Percentiles rank a stretch among this genome's conserved stretches.
Evolutionary conservation across 1,140 invertebrate species (phyloP).

Genomic region (Sitobion miscanthi): DNA sequence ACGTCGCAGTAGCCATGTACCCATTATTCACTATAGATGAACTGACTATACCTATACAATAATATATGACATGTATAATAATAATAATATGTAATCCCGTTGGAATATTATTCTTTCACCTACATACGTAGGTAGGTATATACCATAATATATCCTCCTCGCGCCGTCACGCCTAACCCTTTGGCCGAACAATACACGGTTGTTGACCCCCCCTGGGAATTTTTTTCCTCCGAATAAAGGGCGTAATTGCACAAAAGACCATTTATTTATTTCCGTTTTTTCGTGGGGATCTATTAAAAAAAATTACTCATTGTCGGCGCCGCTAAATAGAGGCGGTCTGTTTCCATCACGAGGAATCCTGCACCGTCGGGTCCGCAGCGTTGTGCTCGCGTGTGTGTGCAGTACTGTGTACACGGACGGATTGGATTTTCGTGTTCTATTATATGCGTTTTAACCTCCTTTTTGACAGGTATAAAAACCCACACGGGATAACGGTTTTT

Average conservation of each 20-base stretch:
- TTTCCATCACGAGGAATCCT: conserved; percentile 44
- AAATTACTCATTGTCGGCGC: conserved; percentile 55
- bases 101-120: conserved; percentile 15
- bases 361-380: neutral
- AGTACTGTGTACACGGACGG: neutral
- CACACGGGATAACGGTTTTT: conserved; percentile 47
- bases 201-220: conserved; percentile 56
- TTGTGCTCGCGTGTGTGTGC: neutral
- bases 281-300: conserved; percentile 46
- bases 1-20: neutral
- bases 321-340: conserved; percentile 56
- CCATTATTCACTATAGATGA: neutral
- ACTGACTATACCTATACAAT: neutral
- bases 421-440: conserved; percentile 29
- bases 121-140: neutral
- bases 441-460: conserved; percentile 43
- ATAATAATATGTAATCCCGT: neutral
- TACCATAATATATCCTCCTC: neutral
- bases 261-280: conserved; percentile 57
- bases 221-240: conserved; percentile 15
- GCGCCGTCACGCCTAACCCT: conserved; percentile 37
- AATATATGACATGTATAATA: too few relatives aligned
- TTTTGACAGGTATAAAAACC: conserved; percentile 49
- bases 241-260: conserved; percentile 54
- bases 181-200: conserved; percentile 45